Evolutionary conservation across 1,140 invertebrate genomes (phyloP), one percentile per base, ranked within the genome.

Genomic region (Zaprionus africanus): DNA sequence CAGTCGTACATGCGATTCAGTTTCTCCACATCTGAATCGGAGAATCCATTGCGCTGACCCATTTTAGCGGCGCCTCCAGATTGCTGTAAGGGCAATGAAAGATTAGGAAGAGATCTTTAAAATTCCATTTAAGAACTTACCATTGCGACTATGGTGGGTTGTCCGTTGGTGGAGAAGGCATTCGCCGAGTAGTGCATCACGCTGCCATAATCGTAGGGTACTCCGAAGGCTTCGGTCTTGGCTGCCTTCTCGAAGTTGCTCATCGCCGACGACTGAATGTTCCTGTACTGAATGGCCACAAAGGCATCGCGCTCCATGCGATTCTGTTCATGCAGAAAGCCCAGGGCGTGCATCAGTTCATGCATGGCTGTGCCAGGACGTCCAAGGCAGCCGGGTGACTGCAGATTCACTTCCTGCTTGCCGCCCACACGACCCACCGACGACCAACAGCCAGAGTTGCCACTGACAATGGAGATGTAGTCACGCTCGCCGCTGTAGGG

Each of bases 261-360:
- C 82, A 94, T 94, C 3, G 95, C 93, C 22, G 95, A 95, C 94
- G 92, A 69, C 71, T 88, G 81, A 9, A 93, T 81, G 53, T 92
- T 93, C 19, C 79, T 78, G 92, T 95, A 97, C 38, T 95, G 92
- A 24, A 98, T 95, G 4, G 85, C 93, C 1, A 98, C 95, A 82
- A 94, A 96, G 26, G 95, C 93, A 81, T 98, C 97, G 17, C 97
- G 93, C 76, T 98, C 97, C 28, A 93, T 94, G 26, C 97, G 94
- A 78, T 96, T 97, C 88, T 98, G 97, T 85, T 98, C 97, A 90
- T 98, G 97, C 85, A 96, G 94, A 92, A 98, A 98, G 1, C 97
- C 97, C 19, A 96, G 81, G 0, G 96, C 96, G 78, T 98, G 97
- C 94, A 98, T 96, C 74, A 98, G 92, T 91, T 98, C 97, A 81